A percentile compares a stretch with the other conserved stretches of the same genome.
Conservation (phyloP, 2,113 vertebrate species). For the Anolis carolinensis region DNA sequence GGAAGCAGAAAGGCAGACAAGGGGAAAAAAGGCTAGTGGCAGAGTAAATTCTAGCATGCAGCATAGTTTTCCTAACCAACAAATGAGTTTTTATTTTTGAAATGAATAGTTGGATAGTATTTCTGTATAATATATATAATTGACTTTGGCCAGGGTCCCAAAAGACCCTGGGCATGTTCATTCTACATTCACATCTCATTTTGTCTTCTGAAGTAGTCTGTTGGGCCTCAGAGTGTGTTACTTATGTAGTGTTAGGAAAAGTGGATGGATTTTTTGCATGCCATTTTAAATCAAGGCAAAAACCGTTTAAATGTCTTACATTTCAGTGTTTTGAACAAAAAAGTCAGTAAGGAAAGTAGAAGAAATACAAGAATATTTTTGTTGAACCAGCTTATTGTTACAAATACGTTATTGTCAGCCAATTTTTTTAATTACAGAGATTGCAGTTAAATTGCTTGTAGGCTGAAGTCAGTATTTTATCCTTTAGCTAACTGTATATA, state of each 20-base stretch:
- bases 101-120: neutral
- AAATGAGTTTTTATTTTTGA: neutral
- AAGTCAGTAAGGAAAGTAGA: neutral
- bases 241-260: neutral
- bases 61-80: neutral
- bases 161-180: neutral
- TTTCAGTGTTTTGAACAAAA: neutral
- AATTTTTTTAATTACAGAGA: neutral
- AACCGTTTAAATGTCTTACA: neutral
- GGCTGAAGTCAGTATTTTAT: neutral
- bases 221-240: neutral
- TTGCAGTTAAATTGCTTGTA: neutral
- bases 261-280: neutral
- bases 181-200: neutral
- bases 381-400: neutral
- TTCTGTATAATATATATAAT: neutral
- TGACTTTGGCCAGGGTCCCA: neutral
- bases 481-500: neutral
- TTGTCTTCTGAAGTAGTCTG: neutral
- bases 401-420: neutral
- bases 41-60: rapidly evolving
- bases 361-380: neutral
- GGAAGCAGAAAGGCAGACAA: rapidly evolving
- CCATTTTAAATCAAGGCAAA: neutral
- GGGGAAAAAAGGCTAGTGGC: neutral